Conservation (phyloP, 2,888 invertebrate species). For the Poecilus cupreus region DNA sequence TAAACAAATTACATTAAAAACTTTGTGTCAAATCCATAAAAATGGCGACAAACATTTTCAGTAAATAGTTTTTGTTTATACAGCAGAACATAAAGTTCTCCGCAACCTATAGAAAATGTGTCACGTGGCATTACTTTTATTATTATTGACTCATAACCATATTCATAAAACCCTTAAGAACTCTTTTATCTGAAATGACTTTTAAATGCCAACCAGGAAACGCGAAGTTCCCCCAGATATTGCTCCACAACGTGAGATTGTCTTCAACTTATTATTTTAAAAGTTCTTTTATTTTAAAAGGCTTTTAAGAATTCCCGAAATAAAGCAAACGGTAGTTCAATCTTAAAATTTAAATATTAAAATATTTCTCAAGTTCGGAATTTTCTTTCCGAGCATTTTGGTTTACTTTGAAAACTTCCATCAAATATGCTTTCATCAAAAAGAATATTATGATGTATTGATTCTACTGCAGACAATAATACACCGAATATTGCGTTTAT, state of each 20-base stretch:
- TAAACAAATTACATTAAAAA: not conserved
- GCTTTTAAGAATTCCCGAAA: not conserved
- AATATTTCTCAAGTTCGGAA: not conserved
- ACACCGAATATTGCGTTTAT: not conserved
- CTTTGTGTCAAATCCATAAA: not conserved
- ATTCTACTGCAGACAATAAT: not conserved
- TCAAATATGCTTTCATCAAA: not conserved
- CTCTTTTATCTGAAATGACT: constrained; percentile 7
- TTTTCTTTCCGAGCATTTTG: not conserved
- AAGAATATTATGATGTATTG: not conserved
- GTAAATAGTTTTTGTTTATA: not conserved
- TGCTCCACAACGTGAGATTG: constrained; percentile 9
- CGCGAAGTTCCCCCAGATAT: not conserved
- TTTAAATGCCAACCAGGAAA: not conserved
- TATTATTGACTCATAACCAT: constrained; percentile 21
- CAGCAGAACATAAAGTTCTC: not conserved
- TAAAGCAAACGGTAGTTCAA: constrained; percentile 14
- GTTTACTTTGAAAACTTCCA: not conserved
- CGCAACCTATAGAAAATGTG: not conserved
- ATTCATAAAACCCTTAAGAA: not conserved
- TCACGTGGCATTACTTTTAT: not conserved
- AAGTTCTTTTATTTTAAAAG: constrained; percentile 35
- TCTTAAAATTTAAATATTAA: constrained; percentile 16
- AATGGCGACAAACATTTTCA: not conserved
- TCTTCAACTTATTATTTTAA: constrained; percentile 27